These are phyloP conservation scores for Hipparchia sbordonii DNA, from an alignment of 2,888 invertebrate genomes.

Conservation along the genomic window DNA sequence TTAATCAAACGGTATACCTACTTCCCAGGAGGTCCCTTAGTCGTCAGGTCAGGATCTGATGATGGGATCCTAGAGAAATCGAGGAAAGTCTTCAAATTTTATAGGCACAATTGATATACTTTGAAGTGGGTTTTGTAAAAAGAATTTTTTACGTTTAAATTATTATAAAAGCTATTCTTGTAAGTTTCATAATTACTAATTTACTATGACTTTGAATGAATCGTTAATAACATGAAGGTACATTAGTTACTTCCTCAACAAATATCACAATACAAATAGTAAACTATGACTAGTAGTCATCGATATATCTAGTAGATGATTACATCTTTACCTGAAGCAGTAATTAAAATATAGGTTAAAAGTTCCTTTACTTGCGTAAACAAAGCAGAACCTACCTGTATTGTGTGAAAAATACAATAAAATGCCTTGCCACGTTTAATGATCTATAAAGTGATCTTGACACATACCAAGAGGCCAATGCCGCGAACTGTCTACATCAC, in stretches of 20 bases:
- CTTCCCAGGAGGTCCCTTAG: too few species aligned
- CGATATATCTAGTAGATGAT: too few species aligned
- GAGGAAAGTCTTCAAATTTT: too few species aligned
- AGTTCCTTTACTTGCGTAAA: constrained; percentile 14
- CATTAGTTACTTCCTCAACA: not conserved
- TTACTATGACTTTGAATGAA: too few species aligned
- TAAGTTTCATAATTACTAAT: too few species aligned
- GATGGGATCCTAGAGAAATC: too few species aligned
- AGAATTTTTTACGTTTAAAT: too few species aligned
- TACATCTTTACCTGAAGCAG: not conserved
- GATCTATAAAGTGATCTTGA: constrained; percentile 37
- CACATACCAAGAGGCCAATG: constrained; percentile 37
- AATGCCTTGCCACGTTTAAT: constrained; percentile 32
- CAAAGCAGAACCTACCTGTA: constrained; percentile 9
- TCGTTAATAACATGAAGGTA: not conserved
- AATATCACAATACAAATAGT: not conserved
- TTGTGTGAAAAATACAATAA: constrained; percentile 30
- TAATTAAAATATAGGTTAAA: constrained; percentile 13
- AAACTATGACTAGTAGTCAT: not conserved
- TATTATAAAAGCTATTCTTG: too few species aligned
- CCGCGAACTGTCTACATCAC: constrained; percentile 30
- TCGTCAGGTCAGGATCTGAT: too few species aligned
- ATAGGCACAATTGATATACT: too few species aligned
- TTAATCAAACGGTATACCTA: too few species aligned
- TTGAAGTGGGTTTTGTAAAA: too few species aligned